Percentiles rank a stretch among this genome's conserved stretches.
Conservation (phyloP, 2,888 invertebrate species). For the Brachylomia viminalis region DNA sequence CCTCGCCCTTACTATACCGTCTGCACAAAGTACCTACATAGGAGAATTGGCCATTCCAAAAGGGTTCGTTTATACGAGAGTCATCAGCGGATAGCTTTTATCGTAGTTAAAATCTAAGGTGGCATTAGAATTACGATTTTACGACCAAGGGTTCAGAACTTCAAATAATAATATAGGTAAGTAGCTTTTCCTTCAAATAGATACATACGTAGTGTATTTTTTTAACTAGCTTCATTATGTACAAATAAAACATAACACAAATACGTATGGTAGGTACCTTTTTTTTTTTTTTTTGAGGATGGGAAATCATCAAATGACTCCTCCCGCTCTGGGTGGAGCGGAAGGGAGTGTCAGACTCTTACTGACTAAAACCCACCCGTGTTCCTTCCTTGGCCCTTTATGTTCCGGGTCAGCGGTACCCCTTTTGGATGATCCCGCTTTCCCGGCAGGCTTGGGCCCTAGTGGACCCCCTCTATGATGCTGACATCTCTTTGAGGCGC, state of each 20-base stretch:
- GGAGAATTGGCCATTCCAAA: constrained; percentile 79
- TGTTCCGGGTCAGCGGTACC: no score
- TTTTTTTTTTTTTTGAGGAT: no score
- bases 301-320: no score
- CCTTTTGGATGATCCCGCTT: no score
- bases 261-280: not conserved
- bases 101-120: constrained; percentile 74
- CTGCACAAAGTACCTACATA: constrained; percentile 64
- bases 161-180: constrained; percentile 69
- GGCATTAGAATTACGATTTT: constrained; percentile 77
- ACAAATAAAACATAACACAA: no score
- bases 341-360: no score
- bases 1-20: constrained; percentile 59
- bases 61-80: constrained; percentile 79
- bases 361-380: no score
- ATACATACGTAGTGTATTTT: not conserved
- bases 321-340: no score
- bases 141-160: constrained; percentile 73
- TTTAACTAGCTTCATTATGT: constrained; percentile 3
- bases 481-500: no score
- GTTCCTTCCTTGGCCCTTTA: no score
- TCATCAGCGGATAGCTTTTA: constrained; percentile 69
- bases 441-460: no score
- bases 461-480: no score
- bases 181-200: not conserved